Conservation (phyloP, 2,113 vertebrate genomes). For the Gobio gobio region DNA sequence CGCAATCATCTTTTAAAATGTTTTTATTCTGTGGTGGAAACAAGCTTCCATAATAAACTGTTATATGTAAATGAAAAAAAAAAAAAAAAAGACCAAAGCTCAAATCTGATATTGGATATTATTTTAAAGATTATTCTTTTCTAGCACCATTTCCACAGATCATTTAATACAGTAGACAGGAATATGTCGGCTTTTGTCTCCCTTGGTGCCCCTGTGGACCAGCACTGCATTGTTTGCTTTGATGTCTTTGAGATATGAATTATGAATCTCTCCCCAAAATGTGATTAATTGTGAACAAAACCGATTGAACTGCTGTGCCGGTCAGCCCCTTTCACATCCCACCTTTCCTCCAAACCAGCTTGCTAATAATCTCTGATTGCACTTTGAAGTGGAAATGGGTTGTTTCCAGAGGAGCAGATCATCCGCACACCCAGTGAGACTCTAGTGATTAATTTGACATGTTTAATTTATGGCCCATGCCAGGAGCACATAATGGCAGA, state of each 20-base stretch:
- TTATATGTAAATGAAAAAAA: too few species aligned
- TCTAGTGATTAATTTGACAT: conserved; percentile 10
- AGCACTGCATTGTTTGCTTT: conserved; percentile 32
- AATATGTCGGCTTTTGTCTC: background rate
- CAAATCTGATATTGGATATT: background rate
- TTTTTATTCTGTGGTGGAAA: too few species aligned
- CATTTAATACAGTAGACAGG: background rate
- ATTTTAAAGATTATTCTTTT: background rate
- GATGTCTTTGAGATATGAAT: conserved; percentile 35
- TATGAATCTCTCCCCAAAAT: conserved; percentile 26
- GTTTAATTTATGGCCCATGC: conserved; percentile 32
- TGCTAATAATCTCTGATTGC: conserved; percentile 39
- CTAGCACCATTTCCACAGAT: background rate
- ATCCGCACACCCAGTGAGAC: conserved; percentile 20
- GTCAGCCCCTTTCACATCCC: conserved; percentile 5
- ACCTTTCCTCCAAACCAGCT: conserved; percentile 22
- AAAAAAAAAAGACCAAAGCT: too few species aligned
- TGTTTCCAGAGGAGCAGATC: background rate
- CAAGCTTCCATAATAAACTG: too few species aligned
- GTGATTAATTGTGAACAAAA: conserved; percentile 37
- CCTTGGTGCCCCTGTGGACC: background rate
- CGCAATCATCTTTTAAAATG: too few species aligned
- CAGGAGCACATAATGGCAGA: conserved; percentile 23
- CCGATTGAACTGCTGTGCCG: background rate
- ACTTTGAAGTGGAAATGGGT: conserved; percentile 31